Base-by-base conservation (phyloP, 2,888 invertebrate genomes). In the Selenia dentaria region DNA sequence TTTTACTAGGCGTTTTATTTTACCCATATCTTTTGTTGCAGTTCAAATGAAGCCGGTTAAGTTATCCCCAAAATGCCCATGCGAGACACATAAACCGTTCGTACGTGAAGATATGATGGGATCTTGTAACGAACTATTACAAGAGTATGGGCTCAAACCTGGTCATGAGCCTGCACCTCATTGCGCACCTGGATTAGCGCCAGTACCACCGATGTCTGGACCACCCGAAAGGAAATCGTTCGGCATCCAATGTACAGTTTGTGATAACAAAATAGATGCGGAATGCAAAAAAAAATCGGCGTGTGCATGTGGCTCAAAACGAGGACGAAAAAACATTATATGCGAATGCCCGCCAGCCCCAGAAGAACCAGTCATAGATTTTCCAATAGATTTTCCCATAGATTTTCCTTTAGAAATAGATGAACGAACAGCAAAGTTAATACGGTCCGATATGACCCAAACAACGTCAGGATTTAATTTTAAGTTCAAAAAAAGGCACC, bases 391-490 rank as follows among this genome's bases (percentile, higher is more conserved):
- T 8, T 31, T 8, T 11, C 10, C 9, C 3, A 16, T 16, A 10
- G 9, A 25, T 35, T 14, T 25, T 32, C 8, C 1, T 24, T 16
- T 16, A 14, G 32, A 32, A 34, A 25, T 53, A 9, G 47, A 56
- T 24, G 41, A 64, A 32, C 55, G 40, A 27, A 43, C 57, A 12
- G 43, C 58, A 0, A 51, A 64, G 9, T 69, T 62, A 59, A 52
- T 70, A 14, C 64, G 62, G 22, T 79, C 79, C 0, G 63, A 70
- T 8, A 59, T 71, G 49, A 73, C 82, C 0, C 68, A 79, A 40
- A 70, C 66, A 10, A 66, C 60, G 0, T 82, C 82, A 3, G 82
- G 79, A 10, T 79, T 79, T 31, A 74, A 62, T 57, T 35, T 79
- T 6, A 47, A 57, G 24, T 41, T 59, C 3, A 48, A 44, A 6